These are phyloP conservation scores for Pantherophis vulpinus DNA, from an alignment of 2,797 vertebrate species.

Conservation along the genomic window DNA sequence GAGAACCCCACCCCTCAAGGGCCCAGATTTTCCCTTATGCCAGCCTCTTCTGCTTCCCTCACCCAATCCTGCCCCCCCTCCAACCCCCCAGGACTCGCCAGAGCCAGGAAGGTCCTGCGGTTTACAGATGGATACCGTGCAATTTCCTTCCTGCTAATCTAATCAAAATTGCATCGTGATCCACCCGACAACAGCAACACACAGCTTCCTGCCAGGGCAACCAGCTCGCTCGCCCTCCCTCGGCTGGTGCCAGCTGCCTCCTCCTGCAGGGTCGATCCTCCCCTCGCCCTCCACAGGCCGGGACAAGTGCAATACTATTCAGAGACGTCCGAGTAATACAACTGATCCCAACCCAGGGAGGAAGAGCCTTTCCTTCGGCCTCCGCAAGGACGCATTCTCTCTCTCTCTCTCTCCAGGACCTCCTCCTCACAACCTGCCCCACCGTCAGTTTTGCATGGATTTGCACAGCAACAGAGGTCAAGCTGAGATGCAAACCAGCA, in stretches of 20 bases:
- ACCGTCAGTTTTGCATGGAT: constrained; percentile 99
- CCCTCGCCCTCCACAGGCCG: constrained; percentile 81
- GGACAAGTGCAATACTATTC: constrained; percentile 86
- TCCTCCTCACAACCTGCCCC: constrained; percentile 48
- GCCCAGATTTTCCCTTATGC: not conserved
- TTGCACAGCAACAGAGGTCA: constrained; percentile 90
- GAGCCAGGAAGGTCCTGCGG: constrained; percentile 79
- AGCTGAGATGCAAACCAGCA: constrained; percentile 95
- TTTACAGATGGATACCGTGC: constrained; percentile 98
- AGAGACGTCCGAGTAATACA: constrained; percentile 77
- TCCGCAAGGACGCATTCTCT: fast-evolving
- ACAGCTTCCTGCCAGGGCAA: constrained; percentile 33
- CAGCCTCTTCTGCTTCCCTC: fast-evolving
- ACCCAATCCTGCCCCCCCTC: not conserved
- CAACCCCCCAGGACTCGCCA: not conserved
- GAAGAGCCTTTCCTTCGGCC: constrained; percentile 56
- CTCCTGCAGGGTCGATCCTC: constrained; percentile 53
- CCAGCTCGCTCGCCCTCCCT: not conserved
- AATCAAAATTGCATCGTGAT: constrained; percentile 93
- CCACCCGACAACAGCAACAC: constrained; percentile 93
- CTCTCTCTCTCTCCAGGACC: no score
- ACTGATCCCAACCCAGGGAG: constrained; percentile 80
- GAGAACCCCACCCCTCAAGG: not conserved
- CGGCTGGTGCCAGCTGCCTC: not conserved
- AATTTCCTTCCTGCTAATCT: constrained; percentile 82